Percentiles rank a stretch among this genome's conserved stretches.
Conservation (phyloP, 2,797 vertebrate genomes). For the Hemibagrus guttatus region DNA sequence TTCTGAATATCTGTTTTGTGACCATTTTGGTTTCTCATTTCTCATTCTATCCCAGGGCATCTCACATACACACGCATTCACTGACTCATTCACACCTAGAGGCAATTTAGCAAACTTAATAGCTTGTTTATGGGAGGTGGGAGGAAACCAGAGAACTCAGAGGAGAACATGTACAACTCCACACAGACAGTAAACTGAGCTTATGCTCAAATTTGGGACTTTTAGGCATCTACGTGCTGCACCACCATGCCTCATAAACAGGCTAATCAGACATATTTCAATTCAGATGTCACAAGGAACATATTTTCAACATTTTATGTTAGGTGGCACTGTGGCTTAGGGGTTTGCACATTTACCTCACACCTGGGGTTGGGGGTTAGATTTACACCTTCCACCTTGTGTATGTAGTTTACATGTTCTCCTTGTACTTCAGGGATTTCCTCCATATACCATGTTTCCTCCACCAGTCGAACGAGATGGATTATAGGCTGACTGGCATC, state of each 20-base stretch:
- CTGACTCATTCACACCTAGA: background rate
- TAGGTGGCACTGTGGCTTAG: too few relatives aligned
- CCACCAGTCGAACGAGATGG: too few relatives aligned
- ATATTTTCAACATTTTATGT: background rate
- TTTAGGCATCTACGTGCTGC: background rate
- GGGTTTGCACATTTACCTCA: too few relatives aligned
- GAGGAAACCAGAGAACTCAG: slow-evolving; percentile 2
- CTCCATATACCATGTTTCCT: too few relatives aligned
- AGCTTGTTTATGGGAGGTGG: background rate
- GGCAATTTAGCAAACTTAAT: background rate
- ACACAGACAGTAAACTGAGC: background rate
- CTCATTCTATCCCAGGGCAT: background rate
- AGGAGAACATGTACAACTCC: background rate
- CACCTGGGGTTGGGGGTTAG: too few relatives aligned
- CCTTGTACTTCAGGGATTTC: too few relatives aligned
- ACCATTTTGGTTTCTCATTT: slow-evolving; percentile 3
- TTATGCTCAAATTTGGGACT: background rate
- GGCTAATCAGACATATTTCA: background rate
- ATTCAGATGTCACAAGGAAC: background rate
- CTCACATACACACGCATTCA: background rate
- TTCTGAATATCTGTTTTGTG: slow-evolving; percentile 22
- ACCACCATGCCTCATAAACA: background rate
- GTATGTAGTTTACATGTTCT: too few relatives aligned
- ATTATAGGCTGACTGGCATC: too few relatives aligned
- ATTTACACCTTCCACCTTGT: too few relatives aligned